Conservation (phyloP, 2,113 vertebrate species). For the Gallinago paraguaiae region DNA sequence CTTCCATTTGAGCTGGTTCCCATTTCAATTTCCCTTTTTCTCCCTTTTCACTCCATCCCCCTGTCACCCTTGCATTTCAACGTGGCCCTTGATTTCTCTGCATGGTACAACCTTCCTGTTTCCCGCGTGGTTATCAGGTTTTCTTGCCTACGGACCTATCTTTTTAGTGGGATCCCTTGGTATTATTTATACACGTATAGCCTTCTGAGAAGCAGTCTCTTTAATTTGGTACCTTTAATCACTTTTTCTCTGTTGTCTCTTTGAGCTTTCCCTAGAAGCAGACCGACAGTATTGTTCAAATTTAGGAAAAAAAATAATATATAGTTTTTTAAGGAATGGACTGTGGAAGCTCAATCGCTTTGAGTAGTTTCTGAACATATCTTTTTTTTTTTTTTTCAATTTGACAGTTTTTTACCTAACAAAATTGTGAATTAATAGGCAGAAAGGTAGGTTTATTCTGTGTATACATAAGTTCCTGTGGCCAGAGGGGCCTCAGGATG, state of each 20-base stretch:
- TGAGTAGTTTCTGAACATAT: not conserved
- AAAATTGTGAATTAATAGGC: not conserved
- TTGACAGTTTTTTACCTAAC: not conserved
- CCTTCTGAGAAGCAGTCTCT: not conserved
- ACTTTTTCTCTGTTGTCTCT: not conserved
- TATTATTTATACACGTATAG: not conserved
- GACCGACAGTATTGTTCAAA: not conserved
- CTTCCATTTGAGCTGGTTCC: not conserved
- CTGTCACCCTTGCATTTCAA: not conserved
- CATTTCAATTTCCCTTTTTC: not conserved
- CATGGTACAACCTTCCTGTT: not conserved
- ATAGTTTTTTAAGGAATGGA: not conserved
- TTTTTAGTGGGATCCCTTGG: not conserved
- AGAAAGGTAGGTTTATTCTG: not conserved
- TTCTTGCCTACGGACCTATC: not conserved
- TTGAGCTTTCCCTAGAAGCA: not conserved
- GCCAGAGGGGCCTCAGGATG: not conserved
- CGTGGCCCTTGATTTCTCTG: not conserved
- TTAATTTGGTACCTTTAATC: not conserved
- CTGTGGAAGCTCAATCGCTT: not conserved
- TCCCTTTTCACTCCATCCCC: not conserved
- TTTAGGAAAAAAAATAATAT: not conserved
- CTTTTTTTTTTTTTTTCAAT: not conserved
- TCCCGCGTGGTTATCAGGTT: not conserved
- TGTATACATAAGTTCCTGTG: rapidly evolving